Evolutionary conservation across 1,140 invertebrate genomes (phyloP).

Genomic region (Drosophila insularis): DNA sequence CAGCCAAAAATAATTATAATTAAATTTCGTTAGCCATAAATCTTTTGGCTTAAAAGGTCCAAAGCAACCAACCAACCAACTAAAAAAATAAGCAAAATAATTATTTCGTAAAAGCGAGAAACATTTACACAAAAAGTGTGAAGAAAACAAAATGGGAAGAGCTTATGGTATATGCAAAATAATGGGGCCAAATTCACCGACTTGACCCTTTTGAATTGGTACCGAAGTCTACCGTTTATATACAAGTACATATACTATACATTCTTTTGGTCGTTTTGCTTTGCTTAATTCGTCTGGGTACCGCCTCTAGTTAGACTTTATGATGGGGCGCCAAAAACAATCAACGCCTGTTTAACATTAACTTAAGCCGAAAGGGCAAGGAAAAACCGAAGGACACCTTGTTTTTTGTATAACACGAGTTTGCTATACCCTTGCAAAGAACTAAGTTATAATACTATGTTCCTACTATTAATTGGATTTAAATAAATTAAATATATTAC

Average conservation of each 20-base stretch:
- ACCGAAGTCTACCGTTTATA: neutral
- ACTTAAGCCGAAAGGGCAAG: neutral
- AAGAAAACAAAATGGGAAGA: constrained; percentile 22
- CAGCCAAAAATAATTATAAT: neutral
- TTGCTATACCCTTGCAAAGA: neutral
- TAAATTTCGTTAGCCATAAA: neutral
- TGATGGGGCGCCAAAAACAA: constrained; percentile 30
- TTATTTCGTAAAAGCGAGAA: constrained; percentile 34
- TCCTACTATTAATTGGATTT: too few relatives aligned
- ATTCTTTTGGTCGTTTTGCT: neutral
- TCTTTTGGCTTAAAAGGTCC: neutral
- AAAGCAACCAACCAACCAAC: neutral
- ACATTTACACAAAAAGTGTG: constrained; percentile 9
- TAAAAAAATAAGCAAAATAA: constrained; percentile 15
- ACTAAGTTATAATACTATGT: too few relatives aligned
- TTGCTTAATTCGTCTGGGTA: constrained; percentile 56
- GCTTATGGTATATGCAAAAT: constrained; percentile 55
- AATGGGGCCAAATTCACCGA: constrained; percentile 31
- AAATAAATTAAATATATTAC: too few relatives aligned
- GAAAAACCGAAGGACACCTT: neutral
- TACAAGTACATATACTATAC: neutral
- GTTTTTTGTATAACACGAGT: neutral
- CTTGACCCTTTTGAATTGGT: constrained; percentile 42
- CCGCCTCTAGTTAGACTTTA: constrained; percentile 41
- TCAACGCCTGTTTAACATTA: constrained; percentile 34